Conservation (phyloP, 2,888 invertebrate species). For the Deilephila elpenor region DNA sequence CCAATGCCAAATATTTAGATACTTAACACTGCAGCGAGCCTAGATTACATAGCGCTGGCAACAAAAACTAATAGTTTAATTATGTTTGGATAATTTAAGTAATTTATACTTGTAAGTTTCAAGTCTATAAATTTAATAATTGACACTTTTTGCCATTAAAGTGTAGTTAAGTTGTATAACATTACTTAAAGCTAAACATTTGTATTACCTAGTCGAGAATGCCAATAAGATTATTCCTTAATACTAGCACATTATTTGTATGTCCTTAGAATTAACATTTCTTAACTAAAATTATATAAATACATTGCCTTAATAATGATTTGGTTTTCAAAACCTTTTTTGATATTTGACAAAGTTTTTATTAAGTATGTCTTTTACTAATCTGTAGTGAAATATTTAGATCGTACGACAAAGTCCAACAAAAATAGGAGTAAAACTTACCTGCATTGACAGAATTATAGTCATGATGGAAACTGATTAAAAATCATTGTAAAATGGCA, state of each 20-base stretch:
- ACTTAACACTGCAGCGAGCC: background rate
- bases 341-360: background rate
- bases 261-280: too few relatives aligned
- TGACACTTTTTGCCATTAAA: too few relatives aligned
- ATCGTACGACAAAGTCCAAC: background rate
- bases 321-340: too few relatives aligned
- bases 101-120: background rate
- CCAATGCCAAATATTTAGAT: constrained; percentile 14
- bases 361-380: background rate
- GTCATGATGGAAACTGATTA: background rate
- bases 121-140: background rate
- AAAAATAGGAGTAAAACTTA: background rate
- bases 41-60: background rate
- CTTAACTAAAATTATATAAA: too few relatives aligned
- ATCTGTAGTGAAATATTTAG: background rate
- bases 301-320: too few relatives aligned
- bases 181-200: too few relatives aligned
- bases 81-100: background rate
- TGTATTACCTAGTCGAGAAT: too few relatives aligned
- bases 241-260: too few relatives aligned
- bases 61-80: background rate
- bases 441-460: background rate
- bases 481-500: background rate
- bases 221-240: too few relatives aligned
- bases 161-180: too few relatives aligned